Evolutionary conservation across 1,140 invertebrate genomes (phyloP), one percentile per base, ranked within the genome.

Genomic region (Neodiprion pinetum): DNA sequence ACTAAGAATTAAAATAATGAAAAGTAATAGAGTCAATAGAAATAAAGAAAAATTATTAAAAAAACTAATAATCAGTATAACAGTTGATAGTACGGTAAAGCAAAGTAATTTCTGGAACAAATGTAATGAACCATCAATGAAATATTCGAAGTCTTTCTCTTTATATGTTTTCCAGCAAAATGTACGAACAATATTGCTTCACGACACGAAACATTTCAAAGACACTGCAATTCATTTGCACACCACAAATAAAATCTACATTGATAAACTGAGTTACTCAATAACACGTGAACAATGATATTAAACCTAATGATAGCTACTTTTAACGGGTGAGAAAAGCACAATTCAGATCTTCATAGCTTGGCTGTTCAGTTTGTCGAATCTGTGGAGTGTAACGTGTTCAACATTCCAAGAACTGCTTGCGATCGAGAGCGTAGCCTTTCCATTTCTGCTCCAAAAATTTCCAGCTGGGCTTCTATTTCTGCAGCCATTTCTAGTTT

Each of bases 371-470:
- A 83, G 71, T 80, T 82, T 67, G 28, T 40, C 1, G 72, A 72
- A 53, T 86, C 82, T 40, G 77, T 49, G 61, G 78, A 78, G 47
- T 82, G 74, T 71, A 85, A 73, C 67, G 77, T 81, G 72, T 85
- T 80, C 69, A 86, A 75, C 81, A 82, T 82, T 53, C 83, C 79
- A 65, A 82, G 77, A 10, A 87, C 73, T 28, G 80, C 77, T 70
- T 86, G 80, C 0, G 85, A 82, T 70, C 81, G 82, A 7, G 77
- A 80, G 48, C 81, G 80, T 66, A 83, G 70, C 71, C 79, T 83
- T 48, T 86, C 86, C 79, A 85, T 82, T 76, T 85, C 81, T 10
- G 72, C 72, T 48, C 79, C 79, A 66, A 87, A 80, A 50, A 78
- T 75, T 75, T 85, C 83, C 40, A 86, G 61, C 66, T 85, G 80